phyloP scores from a whole-genome alignment of 2,113 vertebrate genomes.

The Chaenocephalus aceratus region DNA sequence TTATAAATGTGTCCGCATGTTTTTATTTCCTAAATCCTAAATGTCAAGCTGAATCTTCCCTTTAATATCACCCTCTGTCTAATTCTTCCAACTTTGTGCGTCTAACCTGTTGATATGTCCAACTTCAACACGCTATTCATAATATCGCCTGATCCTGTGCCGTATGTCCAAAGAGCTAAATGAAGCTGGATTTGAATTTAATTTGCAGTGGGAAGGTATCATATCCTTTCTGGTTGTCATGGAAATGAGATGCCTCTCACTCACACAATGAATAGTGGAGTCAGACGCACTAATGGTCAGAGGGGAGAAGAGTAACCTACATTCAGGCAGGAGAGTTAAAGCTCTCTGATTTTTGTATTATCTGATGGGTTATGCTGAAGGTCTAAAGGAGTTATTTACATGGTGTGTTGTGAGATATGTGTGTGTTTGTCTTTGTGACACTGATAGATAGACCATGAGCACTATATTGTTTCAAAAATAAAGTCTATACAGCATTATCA shows the following conservation, averaged over 20 bases:
- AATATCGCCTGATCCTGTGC: background rate
- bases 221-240: slow-evolving; percentile 94
- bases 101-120: slow-evolving; percentile 81
- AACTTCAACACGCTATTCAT: slow-evolving; percentile 10
- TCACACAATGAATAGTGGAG: slow-evolving; percentile 77
- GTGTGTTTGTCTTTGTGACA: slow-evolving; percentile 23
- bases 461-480: background rate
- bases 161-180: slow-evolving; percentile 49
- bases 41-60: background rate
- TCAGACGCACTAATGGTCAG: slow-evolving; percentile 68
- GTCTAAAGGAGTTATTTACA: background rate
- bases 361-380: background rate
- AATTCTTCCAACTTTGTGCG: slow-evolving; percentile 49
- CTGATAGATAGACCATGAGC: background rate
- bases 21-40: background rate
- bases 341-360: slow-evolving; percentile 40
- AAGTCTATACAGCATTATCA: background rate
- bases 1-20: background rate
- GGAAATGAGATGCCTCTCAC: slow-evolving; percentile 93
- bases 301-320: slow-evolving; percentile 63
- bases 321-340: slow-evolving; percentile 52
- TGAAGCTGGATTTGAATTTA: slow-evolving; percentile 76
- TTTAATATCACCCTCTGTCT: background rate
- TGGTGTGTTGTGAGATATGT: background rate
- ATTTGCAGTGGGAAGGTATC: slow-evolving; percentile 84